Evolutionary conservation across 2,113 vertebrate species (phyloP).

Genomic region (Sander vitreus): DNA sequence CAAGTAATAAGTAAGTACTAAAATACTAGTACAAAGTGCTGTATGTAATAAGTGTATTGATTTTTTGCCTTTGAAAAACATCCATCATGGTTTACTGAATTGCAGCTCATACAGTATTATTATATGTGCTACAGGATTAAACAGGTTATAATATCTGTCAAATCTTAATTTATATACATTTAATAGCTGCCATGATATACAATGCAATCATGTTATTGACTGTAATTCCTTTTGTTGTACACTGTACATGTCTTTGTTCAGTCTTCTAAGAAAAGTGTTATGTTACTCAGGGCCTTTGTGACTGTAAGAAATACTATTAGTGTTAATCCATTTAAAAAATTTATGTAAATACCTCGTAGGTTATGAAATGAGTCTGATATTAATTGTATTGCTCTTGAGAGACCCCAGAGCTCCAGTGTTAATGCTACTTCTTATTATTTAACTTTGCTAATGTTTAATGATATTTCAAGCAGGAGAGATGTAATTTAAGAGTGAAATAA

Average conservation of each 20-base stretch:
- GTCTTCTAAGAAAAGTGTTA: constrained; percentile 2
- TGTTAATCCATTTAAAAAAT: constrained; percentile 37
- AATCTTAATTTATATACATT: not conserved
- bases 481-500: too few relatives aligned
- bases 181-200: not conserved
- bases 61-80: constrained; percentile 1
- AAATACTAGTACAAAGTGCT: not conserved
- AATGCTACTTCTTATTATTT: constrained; percentile 11
- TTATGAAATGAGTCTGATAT: constrained; percentile 10
- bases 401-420: not conserved
- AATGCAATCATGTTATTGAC: constrained; percentile 2
- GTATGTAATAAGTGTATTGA: constrained; percentile 2
- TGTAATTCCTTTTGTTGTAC: not conserved
- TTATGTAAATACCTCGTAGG: constrained; percentile 24
- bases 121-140: constrained; percentile 13
- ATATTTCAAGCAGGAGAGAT: not conserved
- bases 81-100: not conserved
- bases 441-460: not conserved
- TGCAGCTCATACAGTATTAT: not conserved
- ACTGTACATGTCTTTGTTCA: constrained; percentile 16
- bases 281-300: constrained; percentile 15
- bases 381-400: not conserved
- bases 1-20: constrained; percentile 6
- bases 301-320: constrained; percentile 32
- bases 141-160: constrained; percentile 16